phyloP scores from a whole-genome alignment of 2,888 invertebrate species.

The Tipula helvola region DNA sequence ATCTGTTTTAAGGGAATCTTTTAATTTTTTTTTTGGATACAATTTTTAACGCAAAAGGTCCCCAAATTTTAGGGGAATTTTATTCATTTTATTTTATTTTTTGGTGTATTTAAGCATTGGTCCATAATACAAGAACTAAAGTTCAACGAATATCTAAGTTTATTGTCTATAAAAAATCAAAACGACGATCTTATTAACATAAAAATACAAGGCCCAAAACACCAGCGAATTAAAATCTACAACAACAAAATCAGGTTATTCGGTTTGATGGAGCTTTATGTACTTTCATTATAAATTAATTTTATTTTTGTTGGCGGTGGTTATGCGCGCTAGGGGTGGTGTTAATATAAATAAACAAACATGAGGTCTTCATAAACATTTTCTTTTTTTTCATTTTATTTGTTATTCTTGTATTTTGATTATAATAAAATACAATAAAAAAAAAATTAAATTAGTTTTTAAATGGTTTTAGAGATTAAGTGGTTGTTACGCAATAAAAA shows the following conservation, averaged over 20 bases:
- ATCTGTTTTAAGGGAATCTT: too few species aligned
- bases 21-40: too few species aligned
- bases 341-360: not conserved
- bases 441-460: not conserved
- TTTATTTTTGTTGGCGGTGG: not conserved
- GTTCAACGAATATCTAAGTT: too few species aligned
- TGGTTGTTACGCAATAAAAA: not conserved
- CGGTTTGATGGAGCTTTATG: not conserved
- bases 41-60: too few species aligned
- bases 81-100: too few species aligned
- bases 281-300: not conserved
- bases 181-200: too few species aligned
- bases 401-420: not conserved
- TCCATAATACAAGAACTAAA: too few species aligned
- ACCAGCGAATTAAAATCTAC: not conserved
- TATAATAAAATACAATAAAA: not conserved
- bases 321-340: not conserved
- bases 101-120: too few species aligned
- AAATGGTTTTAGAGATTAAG: slow-evolving; percentile 4
- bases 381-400: not conserved
- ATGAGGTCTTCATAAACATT: not conserved
- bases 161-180: too few species aligned
- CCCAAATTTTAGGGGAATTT: too few species aligned
- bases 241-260: not conserved
- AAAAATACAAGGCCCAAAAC: not conserved